A percentile compares a stretch with the other conserved stretches of the same genome.
phyloP scores from a whole-genome alignment of 2,113 vertebrate genomes.

The Pogonocichla stellata region DNA sequence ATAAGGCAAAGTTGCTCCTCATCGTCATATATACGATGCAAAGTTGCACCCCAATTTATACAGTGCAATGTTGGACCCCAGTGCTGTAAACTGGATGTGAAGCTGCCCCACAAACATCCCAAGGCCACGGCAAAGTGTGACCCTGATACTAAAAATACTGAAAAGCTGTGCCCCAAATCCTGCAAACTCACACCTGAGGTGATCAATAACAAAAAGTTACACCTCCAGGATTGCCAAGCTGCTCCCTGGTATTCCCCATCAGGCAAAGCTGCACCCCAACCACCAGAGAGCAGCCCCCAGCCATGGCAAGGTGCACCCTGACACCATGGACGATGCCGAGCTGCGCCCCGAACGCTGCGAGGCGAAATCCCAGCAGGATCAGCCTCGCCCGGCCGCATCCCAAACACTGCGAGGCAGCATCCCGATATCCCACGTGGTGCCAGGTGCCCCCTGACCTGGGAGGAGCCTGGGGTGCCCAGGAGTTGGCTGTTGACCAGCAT shows the following conservation, averaged over 20 bases:
- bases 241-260: no score
- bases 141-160: not conserved
- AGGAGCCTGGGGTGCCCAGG: constrained; percentile 89
- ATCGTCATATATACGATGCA: rapidly evolving
- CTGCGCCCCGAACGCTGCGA: rapidly evolving
- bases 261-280: not conserved
- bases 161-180: not conserved
- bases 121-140: rapidly evolving
- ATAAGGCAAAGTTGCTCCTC: rapidly evolving
- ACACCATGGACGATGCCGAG: rapidly evolving
- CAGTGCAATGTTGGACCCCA: rapidly evolving
- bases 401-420: not conserved
- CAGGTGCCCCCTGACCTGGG: constrained; percentile 79
- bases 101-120: not conserved
- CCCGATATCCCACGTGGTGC: not conserved
- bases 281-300: not conserved
- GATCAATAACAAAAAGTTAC: not conserved
- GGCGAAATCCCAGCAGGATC: rapidly evolving
- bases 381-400: not conserved
- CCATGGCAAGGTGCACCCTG: not conserved
- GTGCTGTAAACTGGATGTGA: rapidly evolving
- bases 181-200: rapidly evolving
- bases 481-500: constrained; percentile 93
- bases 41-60: not conserved
- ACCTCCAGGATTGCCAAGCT: not conserved